Conservation (phyloP, 2,113 vertebrate genomes). For the Mola mola region DNA sequence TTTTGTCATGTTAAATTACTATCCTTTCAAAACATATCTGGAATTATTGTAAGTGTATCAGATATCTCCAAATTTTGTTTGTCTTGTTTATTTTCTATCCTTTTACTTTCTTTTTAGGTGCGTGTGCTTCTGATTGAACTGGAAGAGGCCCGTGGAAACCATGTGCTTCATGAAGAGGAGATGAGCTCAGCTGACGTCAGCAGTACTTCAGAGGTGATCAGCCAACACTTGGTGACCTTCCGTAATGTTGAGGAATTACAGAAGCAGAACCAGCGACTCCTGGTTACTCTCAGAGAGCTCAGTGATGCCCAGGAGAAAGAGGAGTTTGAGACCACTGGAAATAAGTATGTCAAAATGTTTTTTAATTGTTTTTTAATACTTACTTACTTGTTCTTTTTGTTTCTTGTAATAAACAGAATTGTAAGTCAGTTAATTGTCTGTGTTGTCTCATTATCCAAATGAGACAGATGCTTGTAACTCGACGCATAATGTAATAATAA, state of each 20-base stretch:
- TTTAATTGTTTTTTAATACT: no score
- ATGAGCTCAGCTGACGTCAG: slow-evolving; percentile 91
- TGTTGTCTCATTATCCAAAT: not conserved
- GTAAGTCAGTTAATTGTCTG: not conserved
- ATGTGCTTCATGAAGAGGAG: slow-evolving; percentile 88
- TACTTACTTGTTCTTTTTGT: not conserved
- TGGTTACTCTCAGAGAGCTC: slow-evolving; percentile 91
- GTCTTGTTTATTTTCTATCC: not conserved
- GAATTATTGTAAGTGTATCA: not conserved
- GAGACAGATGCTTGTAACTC: no score
- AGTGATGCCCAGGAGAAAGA: slow-evolving; percentile 90
- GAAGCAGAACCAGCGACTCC: slow-evolving; percentile 94
- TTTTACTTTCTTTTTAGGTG: slow-evolving; percentile 77
- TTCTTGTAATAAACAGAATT: not conserved
- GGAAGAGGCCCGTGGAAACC: slow-evolving; percentile 95
- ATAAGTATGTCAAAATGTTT: slow-evolving; percentile 76
- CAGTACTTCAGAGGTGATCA: slow-evolving; percentile 96
- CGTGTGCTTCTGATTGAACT: slow-evolving; percentile 93
- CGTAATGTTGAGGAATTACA: slow-evolving; percentile 95
- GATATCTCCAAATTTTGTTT: not conserved
- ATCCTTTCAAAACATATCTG: not conserved
- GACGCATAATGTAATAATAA: no score
- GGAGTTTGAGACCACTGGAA: slow-evolving; percentile 86
- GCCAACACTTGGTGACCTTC: slow-evolving; percentile 93
- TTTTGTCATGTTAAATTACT: not conserved